phyloP scores from a whole-genome alignment of 2,888 invertebrate genomes.

The Harpalus rubripes region DNA sequence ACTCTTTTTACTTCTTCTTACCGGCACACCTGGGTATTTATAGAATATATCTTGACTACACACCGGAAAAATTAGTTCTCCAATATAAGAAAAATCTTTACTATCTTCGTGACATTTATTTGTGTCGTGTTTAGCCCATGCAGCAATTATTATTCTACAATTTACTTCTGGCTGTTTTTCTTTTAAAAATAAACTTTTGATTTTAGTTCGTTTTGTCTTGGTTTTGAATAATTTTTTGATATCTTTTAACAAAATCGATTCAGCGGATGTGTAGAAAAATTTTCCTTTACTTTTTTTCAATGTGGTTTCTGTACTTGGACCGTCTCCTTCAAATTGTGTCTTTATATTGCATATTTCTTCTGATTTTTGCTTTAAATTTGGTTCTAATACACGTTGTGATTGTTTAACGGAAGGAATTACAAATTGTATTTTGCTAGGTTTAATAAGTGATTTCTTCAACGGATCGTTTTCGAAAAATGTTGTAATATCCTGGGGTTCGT shows the following conservation, averaged over 20 bases:
- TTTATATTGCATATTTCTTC: neutral
- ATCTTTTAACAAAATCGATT: constrained; percentile 18
- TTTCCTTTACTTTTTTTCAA: neutral
- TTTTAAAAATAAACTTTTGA: neutral
- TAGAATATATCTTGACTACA: constrained; percentile 70
- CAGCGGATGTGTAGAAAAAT: neutral
- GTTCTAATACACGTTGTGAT: neutral
- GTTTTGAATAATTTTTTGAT: constrained; percentile 45
- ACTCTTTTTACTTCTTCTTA: constrained; percentile 67
- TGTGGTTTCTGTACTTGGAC: neutral
- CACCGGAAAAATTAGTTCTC: constrained; percentile 49
- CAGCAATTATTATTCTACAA: constrained; percentile 71
- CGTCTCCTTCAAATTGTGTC: neutral
- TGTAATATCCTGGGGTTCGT: too few relatives aligned
- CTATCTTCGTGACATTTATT: constrained; percentile 67
- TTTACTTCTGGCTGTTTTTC: constrained; percentile 57
- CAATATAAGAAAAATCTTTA: constrained; percentile 56
- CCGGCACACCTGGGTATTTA: constrained; percentile 57
- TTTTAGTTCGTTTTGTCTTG: constrained; percentile 20
- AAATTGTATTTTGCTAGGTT: neutral
- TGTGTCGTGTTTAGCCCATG: constrained; percentile 71
- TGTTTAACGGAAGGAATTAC: neutral
- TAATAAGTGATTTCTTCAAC: too few relatives aligned
- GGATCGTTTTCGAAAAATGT: too few relatives aligned
- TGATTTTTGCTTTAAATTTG: constrained; percentile 9